Conservation (phyloP, 2,113 vertebrate genomes). For the Perognathus longimembris region DNA sequence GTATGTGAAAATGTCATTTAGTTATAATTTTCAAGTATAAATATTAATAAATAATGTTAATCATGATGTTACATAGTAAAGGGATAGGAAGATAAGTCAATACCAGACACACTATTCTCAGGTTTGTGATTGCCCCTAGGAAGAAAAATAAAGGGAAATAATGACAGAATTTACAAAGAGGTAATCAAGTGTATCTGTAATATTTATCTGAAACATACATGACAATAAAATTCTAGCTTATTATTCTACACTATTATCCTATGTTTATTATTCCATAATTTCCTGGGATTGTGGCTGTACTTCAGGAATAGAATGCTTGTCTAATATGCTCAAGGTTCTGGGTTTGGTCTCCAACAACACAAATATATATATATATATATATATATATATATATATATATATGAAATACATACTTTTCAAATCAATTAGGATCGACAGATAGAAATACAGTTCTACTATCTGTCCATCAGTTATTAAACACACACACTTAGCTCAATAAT, state of each 20-base stretch:
- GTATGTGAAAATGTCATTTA: not conserved
- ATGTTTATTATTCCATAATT: not conserved
- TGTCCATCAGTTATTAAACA: not conserved
- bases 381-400: too few relatives aligned
- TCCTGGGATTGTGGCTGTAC: not conserved
- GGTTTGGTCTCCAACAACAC: too few relatives aligned
- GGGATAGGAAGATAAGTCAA: not conserved
- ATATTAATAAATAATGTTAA: not conserved
- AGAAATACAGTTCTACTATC: not conserved
- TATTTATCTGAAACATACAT: not conserved
- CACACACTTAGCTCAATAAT: not conserved
- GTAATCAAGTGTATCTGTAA: not conserved
- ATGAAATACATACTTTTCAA: not conserved
- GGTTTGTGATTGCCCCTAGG: not conserved
- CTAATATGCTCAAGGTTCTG: not conserved
- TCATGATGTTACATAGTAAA: not conserved
- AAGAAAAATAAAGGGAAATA: not conserved
- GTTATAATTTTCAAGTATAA: constrained; percentile 9
- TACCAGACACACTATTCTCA: not conserved
- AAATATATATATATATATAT: too few relatives aligned
- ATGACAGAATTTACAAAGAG: not conserved
- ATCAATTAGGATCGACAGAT: not conserved
- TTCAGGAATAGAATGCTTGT: not conserved
- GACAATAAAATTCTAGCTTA: constrained; percentile 3
- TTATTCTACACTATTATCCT: not conserved